These are phyloP conservation scores for Cylindroiulus punctatus DNA, from an alignment of 2,888 invertebrate genomes.

Conservation along the genomic window DNA sequence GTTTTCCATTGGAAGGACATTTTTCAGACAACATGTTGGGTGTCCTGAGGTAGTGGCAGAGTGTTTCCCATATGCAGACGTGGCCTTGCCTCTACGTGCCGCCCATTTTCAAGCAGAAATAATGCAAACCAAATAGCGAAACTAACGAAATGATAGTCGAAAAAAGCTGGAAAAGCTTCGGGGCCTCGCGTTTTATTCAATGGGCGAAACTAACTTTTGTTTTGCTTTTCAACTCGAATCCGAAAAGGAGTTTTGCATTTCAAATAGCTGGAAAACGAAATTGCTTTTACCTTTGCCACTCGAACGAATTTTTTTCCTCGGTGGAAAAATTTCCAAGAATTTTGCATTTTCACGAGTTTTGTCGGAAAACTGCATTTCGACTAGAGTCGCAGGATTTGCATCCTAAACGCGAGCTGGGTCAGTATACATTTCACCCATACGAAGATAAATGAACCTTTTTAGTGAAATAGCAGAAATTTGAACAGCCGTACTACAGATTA, in stretches of 20 bases:
- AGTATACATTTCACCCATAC: neutral
- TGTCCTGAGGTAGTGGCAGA: conserved; percentile 9
- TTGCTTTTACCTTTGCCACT: conserved; percentile 23
- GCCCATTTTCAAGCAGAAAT: neutral
- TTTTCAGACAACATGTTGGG: conserved; percentile 8
- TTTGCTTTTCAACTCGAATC: conserved; percentile 28
- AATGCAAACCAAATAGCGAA: conserved; percentile 39
- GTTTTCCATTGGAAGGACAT: conserved; percentile 29
- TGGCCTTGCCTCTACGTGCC: neutral
- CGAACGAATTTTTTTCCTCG: neutral
- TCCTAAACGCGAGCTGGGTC: neutral
- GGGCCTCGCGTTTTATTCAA: conserved; percentile 3
- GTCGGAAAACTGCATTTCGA: conserved; percentile 5
- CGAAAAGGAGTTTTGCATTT: neutral
- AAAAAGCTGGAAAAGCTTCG: neutral
- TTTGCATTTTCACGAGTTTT: neutral
- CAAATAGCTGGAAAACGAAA: conserved; percentile 9
- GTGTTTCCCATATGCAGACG: neutral
- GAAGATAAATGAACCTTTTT: neutral
- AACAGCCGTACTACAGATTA: too few species aligned
- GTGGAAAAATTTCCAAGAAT: neutral
- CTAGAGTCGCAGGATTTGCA: neutral
- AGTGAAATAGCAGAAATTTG: neutral
- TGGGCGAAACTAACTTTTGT: conserved; percentile 33
- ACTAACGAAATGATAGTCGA: conserved; percentile 15